Conservation (phyloP, 2,113 vertebrate genomes). For the Murina feae region DNA sequence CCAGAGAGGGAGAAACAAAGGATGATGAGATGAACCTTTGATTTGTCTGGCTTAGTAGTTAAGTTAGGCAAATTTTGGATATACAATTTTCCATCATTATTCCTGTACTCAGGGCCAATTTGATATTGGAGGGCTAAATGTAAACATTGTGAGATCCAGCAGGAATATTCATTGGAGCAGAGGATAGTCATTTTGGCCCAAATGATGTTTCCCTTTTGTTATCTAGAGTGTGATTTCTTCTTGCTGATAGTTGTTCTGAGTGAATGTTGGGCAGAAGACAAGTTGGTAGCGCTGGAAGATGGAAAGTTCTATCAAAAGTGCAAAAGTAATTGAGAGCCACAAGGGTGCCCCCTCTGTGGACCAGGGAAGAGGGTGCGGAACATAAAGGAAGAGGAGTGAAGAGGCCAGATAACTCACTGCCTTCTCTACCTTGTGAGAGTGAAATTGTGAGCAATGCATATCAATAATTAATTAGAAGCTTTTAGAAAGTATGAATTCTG, state of each 20-base stretch:
- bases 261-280: background rate
- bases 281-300: background rate
- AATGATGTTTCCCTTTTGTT: background rate
- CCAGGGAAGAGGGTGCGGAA: background rate
- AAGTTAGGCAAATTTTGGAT: background rate
- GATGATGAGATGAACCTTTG: background rate
- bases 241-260: background rate
- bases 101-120: background rate
- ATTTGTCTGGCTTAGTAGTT: background rate
- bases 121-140: background rate
- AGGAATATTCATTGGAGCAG: background rate
- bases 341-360: background rate
- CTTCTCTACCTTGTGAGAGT: background rate
- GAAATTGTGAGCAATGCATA: background rate
- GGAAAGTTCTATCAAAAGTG: background rate
- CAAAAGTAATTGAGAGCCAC: background rate
- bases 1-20: background rate
- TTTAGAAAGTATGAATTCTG: conserved; percentile 37
- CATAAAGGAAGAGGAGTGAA: background rate
- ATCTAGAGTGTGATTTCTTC: background rate
- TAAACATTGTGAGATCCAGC: background rate
- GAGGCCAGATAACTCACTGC: background rate
- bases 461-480: conserved; percentile 52
- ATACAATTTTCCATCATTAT: background rate
- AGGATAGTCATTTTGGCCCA: background rate